Evolutionary conservation across 1,140 invertebrate species (phyloP).

Genomic region (Vanessa atalanta): DNA sequence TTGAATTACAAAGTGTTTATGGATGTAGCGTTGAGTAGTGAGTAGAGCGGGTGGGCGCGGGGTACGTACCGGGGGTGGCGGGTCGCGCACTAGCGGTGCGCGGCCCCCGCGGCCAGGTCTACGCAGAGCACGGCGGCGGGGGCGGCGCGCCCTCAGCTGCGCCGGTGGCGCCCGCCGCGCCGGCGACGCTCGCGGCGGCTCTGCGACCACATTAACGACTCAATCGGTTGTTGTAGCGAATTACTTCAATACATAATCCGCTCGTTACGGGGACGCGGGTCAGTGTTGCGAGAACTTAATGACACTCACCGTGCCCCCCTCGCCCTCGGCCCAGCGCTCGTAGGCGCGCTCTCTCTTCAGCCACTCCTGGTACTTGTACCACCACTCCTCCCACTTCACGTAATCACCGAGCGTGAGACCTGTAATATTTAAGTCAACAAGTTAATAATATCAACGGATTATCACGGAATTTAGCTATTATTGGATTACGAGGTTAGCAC

Average conservation of each 20-base stretch:
- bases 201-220: conserved; percentile 26
- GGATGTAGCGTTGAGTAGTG: too few relatives aligned
- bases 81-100: conserved; percentile 42
- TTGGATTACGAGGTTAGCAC: too few relatives aligned
- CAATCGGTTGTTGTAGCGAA: too few relatives aligned
- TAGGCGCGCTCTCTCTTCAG: conserved; percentile 90
- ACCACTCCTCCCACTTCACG: conserved; percentile 96
- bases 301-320: conserved; percentile 73
- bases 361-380: conserved; percentile 96
- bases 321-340: conserved; percentile 86
- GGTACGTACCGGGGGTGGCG: background rate
- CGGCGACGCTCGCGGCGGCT: conserved; percentile 64
- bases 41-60: too few relatives aligned
- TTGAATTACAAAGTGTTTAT: too few relatives aligned
- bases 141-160: conserved; percentile 74
- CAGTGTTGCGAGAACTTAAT: too few relatives aligned
- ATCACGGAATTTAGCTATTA: too few relatives aligned
- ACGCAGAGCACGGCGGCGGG: conserved; percentile 68
- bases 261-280: too few relatives aligned
- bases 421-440: conserved; percentile 28
- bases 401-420: conserved; percentile 89
- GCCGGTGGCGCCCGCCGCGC: conserved; percentile 57
- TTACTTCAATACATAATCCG: too few relatives aligned
- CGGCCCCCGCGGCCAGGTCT: conserved; percentile 67
- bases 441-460: too few relatives aligned